These are phyloP conservation scores for Chelonoidis abingdonii DNA, from an alignment of 2,113 vertebrate genomes.

Conservation along the genomic window DNA sequence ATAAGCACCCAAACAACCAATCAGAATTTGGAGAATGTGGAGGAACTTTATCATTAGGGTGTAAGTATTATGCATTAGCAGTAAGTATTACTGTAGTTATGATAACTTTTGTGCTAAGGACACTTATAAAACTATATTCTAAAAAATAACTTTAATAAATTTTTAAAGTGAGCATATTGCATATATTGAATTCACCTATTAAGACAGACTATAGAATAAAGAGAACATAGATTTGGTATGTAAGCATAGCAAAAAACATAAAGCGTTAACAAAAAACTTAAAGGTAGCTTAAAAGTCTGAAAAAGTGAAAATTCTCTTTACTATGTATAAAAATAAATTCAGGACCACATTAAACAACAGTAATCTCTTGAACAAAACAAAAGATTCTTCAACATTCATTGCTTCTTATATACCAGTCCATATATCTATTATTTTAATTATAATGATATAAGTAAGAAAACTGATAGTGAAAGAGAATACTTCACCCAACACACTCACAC, in stretches of 20 bases:
- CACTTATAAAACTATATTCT: background rate
- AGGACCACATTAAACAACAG: background rate
- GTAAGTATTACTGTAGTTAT: background rate
- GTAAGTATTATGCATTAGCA: background rate
- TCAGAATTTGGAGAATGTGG: background rate
- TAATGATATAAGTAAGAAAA: background rate
- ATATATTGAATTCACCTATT: background rate
- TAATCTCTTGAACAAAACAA: background rate
- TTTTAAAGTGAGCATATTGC: background rate
- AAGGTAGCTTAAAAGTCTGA: background rate
- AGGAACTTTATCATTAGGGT: background rate
- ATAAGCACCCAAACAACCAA: background rate
- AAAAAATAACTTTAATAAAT: background rate
- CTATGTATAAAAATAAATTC: background rate
- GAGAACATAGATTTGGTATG: background rate
- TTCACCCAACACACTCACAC: accelerated
- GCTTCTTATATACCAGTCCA: background rate
- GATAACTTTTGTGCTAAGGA: background rate
- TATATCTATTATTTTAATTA: background rate
- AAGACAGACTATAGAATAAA: background rate
- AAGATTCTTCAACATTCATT: background rate
- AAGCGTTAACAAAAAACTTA: background rate
- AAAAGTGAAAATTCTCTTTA: background rate
- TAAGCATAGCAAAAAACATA: background rate
- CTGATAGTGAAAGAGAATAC: accelerated